Percentiles rank a stretch among this genome's conserved stretches.
phyloP scores from a whole-genome alignment of 2,797 vertebrate genomes.

The Odontamblyopus rebecca region DNA sequence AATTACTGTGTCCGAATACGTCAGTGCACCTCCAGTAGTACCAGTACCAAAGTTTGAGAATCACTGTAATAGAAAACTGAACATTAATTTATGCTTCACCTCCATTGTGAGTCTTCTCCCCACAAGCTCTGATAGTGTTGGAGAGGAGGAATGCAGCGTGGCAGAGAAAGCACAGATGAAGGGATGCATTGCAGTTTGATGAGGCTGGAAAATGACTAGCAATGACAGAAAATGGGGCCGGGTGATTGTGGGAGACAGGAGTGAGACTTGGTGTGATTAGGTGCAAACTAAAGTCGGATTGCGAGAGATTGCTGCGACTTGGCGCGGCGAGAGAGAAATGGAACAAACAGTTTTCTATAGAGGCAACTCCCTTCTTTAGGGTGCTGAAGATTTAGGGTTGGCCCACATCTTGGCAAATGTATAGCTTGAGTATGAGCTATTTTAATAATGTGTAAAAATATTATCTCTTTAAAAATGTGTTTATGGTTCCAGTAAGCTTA shows the following conservation, averaged over 20 bases:
- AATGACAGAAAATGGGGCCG: slow-evolving; percentile 65
- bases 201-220: slow-evolving; percentile 63
- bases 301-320: slow-evolving; percentile 59
- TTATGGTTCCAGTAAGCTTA: background rate
- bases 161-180: slow-evolving; percentile 27
- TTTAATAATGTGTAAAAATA: slow-evolving; percentile 8
- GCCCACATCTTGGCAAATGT: slow-evolving; percentile 46
- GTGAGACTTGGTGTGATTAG: slow-evolving; percentile 67
- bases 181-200: slow-evolving; percentile 47
- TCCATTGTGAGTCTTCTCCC: slow-evolving; percentile 11
- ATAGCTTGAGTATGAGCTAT: slow-evolving; percentile 47
- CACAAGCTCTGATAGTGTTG: slow-evolving; percentile 17
- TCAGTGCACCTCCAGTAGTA: background rate
- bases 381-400: slow-evolving; percentile 43
- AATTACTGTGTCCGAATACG: background rate
- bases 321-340: slow-evolving; percentile 40
- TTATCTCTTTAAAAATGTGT: background rate
- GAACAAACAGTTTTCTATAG: slow-evolving; percentile 55
- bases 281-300: slow-evolving; percentile 59
- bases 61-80: slow-evolving; percentile 21
- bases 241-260: slow-evolving; percentile 67
- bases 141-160: slow-evolving; percentile 27
- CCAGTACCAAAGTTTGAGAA: background rate
- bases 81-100: slow-evolving; percentile 23
- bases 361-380: slow-evolving; percentile 18